These are phyloP conservation scores for Streptopelia turtur DNA, from an alignment of 2,797 vertebrate species.

Conservation along the genomic window DNA sequence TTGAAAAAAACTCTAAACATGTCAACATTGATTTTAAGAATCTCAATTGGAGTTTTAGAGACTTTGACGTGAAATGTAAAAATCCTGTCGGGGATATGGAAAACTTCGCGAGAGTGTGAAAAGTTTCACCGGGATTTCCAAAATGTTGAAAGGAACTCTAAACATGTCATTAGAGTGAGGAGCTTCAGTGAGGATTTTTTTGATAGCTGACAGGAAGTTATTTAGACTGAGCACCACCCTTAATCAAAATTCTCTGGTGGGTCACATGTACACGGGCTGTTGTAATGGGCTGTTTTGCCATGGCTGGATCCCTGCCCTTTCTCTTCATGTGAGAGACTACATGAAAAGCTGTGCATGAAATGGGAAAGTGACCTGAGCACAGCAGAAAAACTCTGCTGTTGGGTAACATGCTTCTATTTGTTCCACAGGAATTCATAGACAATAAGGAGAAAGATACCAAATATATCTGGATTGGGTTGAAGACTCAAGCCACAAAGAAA, in stretches of 20 bases:
- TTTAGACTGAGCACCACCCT: background rate
- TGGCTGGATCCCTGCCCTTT: background rate
- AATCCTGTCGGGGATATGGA: too few species aligned
- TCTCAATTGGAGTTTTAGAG: too few species aligned
- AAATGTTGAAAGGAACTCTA: too few species aligned
- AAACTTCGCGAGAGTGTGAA: too few species aligned
- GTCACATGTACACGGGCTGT: fast-evolving
- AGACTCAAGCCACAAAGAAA: background rate
- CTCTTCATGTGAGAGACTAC: background rate
- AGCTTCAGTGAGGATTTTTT: background rate
- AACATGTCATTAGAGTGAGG: background rate
- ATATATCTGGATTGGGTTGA: conserved; percentile 29
- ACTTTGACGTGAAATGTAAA: too few species aligned
- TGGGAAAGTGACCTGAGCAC: background rate
- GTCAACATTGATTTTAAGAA: too few species aligned
- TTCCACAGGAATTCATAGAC: conserved; percentile 58
- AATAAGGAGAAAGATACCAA: conserved; percentile 39
- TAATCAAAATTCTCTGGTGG: background rate
- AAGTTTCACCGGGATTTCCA: too few species aligned
- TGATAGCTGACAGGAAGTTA: background rate
- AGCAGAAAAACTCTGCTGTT: background rate
- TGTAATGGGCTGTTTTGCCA: background rate
- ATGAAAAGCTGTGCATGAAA: background rate
- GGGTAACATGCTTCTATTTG: background rate
- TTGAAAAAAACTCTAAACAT: too few species aligned